These are phyloP conservation scores for Chelon auratus DNA, from an alignment of 2,797 vertebrate genomes.

Conservation along the genomic window DNA sequence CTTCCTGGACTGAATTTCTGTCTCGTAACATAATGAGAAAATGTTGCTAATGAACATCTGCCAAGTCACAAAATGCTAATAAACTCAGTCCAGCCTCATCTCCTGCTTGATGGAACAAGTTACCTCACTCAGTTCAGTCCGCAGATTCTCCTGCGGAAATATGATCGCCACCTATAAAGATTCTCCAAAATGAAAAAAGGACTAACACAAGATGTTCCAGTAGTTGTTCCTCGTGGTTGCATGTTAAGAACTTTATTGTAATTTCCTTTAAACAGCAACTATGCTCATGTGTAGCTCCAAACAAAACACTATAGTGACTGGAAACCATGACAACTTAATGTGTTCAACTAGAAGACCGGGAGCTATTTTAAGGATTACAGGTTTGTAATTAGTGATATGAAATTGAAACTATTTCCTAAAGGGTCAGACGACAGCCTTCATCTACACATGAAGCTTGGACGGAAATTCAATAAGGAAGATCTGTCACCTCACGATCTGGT, in stretches of 20 bases:
- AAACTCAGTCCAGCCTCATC: constrained; percentile 1
- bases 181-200: constrained; percentile 8
- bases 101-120: neutral
- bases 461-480: too few relatives aligned
- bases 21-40: constrained; percentile 33
- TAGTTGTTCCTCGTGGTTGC: constrained; percentile 5
- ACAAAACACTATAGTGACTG: neutral
- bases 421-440: too few relatives aligned
- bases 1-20: constrained; percentile 20
- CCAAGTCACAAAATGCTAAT: constrained; percentile 18
- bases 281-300: neutral
- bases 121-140: neutral
- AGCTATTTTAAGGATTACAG: too few relatives aligned
- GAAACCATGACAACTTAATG: neutral
- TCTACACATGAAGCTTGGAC: too few relatives aligned
- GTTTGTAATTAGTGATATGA: too few relatives aligned
- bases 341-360: too few relatives aligned
- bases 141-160: neutral
- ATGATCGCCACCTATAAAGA: neutral
- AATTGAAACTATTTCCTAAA: too few relatives aligned
- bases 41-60: constrained; percentile 11
- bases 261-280: neutral
- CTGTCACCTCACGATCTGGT: too few relatives aligned
- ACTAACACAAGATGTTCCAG: neutral
- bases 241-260: neutral